Percentiles rank a stretch among this genome's conserved stretches.
Conservation (phyloP, 2,797 vertebrate species). For the Sebastes alutus region DNA sequence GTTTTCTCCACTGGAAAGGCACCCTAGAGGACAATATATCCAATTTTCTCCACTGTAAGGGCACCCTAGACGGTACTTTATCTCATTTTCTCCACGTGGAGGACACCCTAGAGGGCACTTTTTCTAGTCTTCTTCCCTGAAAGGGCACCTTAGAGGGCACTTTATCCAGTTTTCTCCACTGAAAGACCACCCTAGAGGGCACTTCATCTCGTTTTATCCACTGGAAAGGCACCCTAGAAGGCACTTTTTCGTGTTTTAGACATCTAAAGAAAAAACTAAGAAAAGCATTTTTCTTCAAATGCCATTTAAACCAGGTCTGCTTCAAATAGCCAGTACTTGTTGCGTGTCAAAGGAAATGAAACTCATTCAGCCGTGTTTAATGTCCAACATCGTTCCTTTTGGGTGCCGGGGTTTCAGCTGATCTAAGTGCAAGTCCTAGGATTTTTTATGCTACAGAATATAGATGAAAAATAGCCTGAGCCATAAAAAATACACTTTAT, state of each 20-base stretch:
- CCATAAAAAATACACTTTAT: slow-evolving; percentile 48
- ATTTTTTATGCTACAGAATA: slow-evolving; percentile 23
- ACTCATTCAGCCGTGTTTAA: slow-evolving; percentile 49
- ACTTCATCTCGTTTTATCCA: no score
- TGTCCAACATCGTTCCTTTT: slow-evolving; percentile 11
- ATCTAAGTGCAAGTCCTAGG: slow-evolving; percentile 51
- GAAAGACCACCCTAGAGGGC: no score
- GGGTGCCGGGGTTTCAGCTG: slow-evolving; percentile 18
- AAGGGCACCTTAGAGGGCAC: no score
- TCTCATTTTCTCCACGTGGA: no score
- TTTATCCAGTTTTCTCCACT: no score
- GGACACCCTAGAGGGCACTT: no score
- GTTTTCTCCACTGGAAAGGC: no score
- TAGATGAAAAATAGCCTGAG: slow-evolving; percentile 27
- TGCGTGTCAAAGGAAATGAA: slow-evolving; percentile 41
- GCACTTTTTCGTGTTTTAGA: no score
- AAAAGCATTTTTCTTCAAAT: background rate
- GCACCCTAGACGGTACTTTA: no score
- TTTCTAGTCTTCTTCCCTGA: background rate
- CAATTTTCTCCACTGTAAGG: fast-evolving
- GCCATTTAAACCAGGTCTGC: slow-evolving; percentile 31
- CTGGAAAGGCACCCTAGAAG: fast-evolving
- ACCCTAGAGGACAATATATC: fast-evolving
- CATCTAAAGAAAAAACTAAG: background rate
- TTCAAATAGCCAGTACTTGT: slow-evolving; percentile 22